Evolutionary conservation across 2,797 vertebrate genomes (phyloP).

Genomic region (Malacoraja senta): DNA sequence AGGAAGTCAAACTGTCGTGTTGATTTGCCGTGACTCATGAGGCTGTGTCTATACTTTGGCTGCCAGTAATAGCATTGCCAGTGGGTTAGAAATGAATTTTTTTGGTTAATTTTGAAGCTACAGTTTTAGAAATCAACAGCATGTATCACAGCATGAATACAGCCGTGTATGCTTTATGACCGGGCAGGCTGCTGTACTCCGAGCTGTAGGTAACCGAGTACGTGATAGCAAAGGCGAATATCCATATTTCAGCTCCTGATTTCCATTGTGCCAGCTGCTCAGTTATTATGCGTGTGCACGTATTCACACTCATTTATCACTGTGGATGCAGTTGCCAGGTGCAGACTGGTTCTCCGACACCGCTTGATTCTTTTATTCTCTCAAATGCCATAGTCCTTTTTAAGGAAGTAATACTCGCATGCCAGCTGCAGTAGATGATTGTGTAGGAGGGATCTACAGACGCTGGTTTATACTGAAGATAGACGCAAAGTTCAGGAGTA

Average conservation of each 20-base stretch:
- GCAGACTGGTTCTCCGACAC: not conserved
- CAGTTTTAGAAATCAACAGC: slow-evolving; percentile 3
- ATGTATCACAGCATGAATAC: not conserved
- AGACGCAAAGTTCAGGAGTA: too few relatives aligned
- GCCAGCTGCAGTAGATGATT: not conserved
- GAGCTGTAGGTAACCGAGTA: not conserved
- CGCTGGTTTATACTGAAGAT: too few relatives aligned
- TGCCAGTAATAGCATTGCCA: not conserved
- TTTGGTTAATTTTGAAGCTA: not conserved
- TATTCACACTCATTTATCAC: not conserved
- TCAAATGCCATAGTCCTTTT: not conserved
- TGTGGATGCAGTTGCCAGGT: not conserved
- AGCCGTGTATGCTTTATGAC: not conserved
- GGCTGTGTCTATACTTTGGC: not conserved
- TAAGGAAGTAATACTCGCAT: not conserved
- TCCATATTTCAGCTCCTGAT: not conserved
- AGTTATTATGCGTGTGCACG: not conserved
- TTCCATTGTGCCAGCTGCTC: not conserved
- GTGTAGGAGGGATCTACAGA: too few relatives aligned
- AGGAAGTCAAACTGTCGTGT: not conserved
- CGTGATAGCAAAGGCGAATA: not conserved
- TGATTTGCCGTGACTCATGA: not conserved
- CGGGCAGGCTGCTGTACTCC: not conserved
- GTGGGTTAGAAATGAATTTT: not conserved
- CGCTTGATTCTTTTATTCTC: not conserved